A percentile compares a stretch with the other conserved stretches of the same genome.
Evolutionary conservation across 2,797 vertebrate genomes (phyloP).

Genomic region (Anniella stebbinsi): DNA sequence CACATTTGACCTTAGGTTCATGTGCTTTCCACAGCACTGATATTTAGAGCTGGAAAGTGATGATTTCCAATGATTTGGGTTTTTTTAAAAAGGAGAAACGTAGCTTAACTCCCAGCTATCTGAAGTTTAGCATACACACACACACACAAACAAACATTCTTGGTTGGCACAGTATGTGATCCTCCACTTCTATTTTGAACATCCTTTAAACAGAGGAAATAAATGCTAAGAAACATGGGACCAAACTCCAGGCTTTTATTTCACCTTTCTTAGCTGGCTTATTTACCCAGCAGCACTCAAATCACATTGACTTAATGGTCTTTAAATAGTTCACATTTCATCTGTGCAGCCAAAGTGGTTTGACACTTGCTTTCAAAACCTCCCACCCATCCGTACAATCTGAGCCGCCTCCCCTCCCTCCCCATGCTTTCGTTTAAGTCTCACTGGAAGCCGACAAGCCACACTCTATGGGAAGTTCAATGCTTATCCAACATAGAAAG

Average conservation of each 20-base stretch:
- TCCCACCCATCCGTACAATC: not conserved
- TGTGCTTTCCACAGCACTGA: not conserved
- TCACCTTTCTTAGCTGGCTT: not conserved
- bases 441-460: not conserved
- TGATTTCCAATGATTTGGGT: not conserved
- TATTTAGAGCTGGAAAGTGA: not conserved
- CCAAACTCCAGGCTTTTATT: constrained; percentile 5
- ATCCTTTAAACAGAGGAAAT: constrained; percentile 16
- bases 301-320: not conserved
- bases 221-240: not conserved
- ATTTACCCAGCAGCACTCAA: not conserved
- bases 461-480: constrained; percentile 10
- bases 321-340: not conserved
- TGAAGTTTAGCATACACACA: not conserved
- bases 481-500: constrained; percentile 12
- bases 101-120: not conserved
- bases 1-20: not conserved
- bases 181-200: constrained; percentile 10
- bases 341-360: not conserved
- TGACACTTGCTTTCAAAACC: constrained; percentile 11
- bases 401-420: not conserved
- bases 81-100: not conserved
- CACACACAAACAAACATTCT: not conserved
- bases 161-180: not conserved
- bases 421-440: not conserved